These are phyloP conservation scores for Amphipoea lucens DNA, from an alignment of 2,888 invertebrate species.

Conservation along the genomic window DNA sequence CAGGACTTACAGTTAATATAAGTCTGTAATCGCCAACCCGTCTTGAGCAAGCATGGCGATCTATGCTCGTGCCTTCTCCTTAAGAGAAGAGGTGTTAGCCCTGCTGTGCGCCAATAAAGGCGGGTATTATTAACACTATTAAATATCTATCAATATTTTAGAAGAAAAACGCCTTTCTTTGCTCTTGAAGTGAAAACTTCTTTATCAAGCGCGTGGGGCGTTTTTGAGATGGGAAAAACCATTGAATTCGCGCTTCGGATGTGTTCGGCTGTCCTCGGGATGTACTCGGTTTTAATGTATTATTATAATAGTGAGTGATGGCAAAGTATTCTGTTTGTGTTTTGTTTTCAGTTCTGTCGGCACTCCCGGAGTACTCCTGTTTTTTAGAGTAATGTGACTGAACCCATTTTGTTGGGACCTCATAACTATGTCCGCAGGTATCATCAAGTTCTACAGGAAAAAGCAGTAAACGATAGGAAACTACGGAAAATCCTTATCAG, in stretches of 20 bases:
- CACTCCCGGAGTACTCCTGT: too few relatives aligned
- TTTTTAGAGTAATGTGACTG: background rate
- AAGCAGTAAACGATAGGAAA: slow-evolving; percentile 5
- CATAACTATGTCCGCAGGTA: background rate
- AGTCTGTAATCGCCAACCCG: background rate
- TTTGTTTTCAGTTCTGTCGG: too few relatives aligned
- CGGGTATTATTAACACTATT: background rate
- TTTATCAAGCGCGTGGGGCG: too few relatives aligned
- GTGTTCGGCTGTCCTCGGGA: too few relatives aligned
- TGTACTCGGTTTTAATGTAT: too few relatives aligned
- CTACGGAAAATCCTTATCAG: slow-evolving; percentile 21
- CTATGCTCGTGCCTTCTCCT: background rate
- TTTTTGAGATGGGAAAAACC: too few relatives aligned
- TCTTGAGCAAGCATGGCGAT: background rate
- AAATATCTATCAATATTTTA: background rate
- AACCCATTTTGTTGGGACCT: background rate
- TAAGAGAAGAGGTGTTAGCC: background rate
- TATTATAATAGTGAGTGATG: too few relatives aligned
- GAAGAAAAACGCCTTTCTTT: too few relatives aligned
- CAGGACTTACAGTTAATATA: background rate
- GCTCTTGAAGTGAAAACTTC: too few relatives aligned
- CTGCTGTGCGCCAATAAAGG: background rate
- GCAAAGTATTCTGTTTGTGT: too few relatives aligned
- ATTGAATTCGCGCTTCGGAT: too few relatives aligned
- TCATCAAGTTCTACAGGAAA: background rate